Conservation (phyloP, 92 coral and sea anemone genomes). For the Zoanthus sansibaricus region DNA sequence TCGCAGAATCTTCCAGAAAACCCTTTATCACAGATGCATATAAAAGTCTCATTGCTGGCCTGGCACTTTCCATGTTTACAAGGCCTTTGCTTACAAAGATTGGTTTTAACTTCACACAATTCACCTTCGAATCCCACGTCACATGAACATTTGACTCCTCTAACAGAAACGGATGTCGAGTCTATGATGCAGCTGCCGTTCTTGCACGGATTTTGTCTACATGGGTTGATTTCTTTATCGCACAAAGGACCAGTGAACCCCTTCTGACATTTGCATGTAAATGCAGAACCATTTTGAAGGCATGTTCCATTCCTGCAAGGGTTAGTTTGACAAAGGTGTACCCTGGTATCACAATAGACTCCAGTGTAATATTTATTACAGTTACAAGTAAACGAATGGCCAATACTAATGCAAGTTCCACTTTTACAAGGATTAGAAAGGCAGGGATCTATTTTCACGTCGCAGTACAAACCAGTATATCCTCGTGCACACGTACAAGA, state of each 20-base stretch:
- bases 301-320: slow-evolving; percentile 90
- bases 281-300: slow-evolving; percentile 8
- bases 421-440: slow-evolving; percentile 59
- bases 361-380: slow-evolving; percentile 73
- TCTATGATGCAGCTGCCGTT: slow-evolving; percentile 57
- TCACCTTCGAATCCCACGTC: slow-evolving; percentile 48
- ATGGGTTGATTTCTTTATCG: slow-evolving; percentile 50
- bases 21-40: slow-evolving; percentile 40
- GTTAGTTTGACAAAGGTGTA: slow-evolving; percentile 57
- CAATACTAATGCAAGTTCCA: slow-evolving; percentile 50
- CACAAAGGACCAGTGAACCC: slow-evolving; percentile 64
- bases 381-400: slow-evolving; percentile 52
- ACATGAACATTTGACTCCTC: slow-evolving; percentile 53
- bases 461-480: slow-evolving; percentile 75
- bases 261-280: slow-evolving; percentile 58
- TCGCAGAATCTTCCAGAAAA: slow-evolving; percentile 54
- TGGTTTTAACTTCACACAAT: slow-evolving; percentile 50
- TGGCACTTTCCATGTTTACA: slow-evolving; percentile 57
- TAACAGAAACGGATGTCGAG: slow-evolving; percentile 31
- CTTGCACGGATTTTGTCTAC: slow-evolving; percentile 64
- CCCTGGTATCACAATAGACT: slow-evolving; percentile 39
- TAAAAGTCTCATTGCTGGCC: slow-evolving; percentile 27
- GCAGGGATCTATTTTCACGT: slow-evolving; percentile 61
- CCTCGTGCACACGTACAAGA: slow-evolving; percentile 65
- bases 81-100: slow-evolving; percentile 50